Evolutionary conservation across 2,888 invertebrate genomes (phyloP).

Genomic region (Coenonympha glycerion): DNA sequence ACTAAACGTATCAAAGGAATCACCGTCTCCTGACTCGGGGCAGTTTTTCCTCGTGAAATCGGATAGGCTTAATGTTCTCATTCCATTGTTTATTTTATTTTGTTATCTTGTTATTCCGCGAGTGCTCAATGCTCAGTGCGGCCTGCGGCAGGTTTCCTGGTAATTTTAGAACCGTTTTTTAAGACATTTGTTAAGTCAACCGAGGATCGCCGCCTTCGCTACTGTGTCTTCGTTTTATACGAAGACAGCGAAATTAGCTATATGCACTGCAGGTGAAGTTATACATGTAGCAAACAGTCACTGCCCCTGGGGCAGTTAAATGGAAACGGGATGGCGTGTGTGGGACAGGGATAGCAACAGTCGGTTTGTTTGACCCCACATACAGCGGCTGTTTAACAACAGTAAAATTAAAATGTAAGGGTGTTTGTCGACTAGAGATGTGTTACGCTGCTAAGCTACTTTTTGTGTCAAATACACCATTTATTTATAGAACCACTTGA

Average conservation of each 20-base stretch:
- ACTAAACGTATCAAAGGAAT: background rate
- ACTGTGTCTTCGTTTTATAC: too few relatives aligned
- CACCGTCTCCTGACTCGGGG: background rate
- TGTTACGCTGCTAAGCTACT: too few relatives aligned
- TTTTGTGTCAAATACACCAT: too few relatives aligned
- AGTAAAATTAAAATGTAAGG: too few relatives aligned
- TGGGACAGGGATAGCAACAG: too few relatives aligned
- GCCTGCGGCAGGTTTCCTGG: background rate
- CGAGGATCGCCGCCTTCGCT: background rate
- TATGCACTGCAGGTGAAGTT: background rate
- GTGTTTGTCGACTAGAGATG: too few relatives aligned
- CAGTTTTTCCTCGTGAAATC: conserved; percentile 31
- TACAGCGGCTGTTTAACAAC: too few relatives aligned
- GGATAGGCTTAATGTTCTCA: conserved; percentile 27
- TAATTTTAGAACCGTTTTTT: background rate
- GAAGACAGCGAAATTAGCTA: too few relatives aligned
- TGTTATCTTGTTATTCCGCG: conserved; percentile 7
- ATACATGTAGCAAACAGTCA: background rate
- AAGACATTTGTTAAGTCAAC: background rate
- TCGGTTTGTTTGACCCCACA: too few relatives aligned
- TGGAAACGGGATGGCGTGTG: too few relatives aligned
- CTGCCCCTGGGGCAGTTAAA: too few relatives aligned
- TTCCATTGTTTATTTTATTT: conserved; percentile 19
- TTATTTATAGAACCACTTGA: too few relatives aligned
- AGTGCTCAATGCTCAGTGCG: background rate